Conservation (phyloP, 35 echinoderm and acorn worm genomes). For the Lytechinus variegatus region DNA sequence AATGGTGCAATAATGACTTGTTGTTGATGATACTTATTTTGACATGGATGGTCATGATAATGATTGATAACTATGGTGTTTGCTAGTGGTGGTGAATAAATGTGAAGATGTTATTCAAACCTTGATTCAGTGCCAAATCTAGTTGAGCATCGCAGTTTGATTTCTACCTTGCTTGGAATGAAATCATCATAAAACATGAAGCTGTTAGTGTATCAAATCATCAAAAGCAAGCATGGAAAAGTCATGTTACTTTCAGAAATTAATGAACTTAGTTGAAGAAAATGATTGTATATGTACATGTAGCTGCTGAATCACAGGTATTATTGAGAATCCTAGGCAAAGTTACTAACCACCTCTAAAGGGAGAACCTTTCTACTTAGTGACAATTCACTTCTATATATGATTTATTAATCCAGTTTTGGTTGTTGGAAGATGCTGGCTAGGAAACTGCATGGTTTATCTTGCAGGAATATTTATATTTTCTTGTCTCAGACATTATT, state of each 20-base stretch:
- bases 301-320: no score
- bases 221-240: not conserved
- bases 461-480: not conserved
- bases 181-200: not conserved
- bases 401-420: not conserved
- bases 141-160: not conserved
- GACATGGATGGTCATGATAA: not conserved
- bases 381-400: no score
- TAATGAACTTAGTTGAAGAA: no score
- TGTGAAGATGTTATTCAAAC: not conserved
- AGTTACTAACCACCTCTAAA: no score
- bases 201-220: not conserved
- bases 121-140: not conserved
- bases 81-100: not conserved
- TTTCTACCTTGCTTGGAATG: not conserved
- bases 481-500: not conserved
- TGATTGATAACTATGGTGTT: not conserved
- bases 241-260: not conserved
- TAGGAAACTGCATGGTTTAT: not conserved
- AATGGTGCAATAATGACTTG: no score
- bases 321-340: no score
- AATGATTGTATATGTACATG: no score
- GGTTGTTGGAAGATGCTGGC: not conserved
- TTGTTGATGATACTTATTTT: not conserved
- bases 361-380: no score